These are phyloP conservation scores for Drosophila murphyi DNA, from an alignment of 1,140 invertebrate genomes.

Conservation along the genomic window DNA sequence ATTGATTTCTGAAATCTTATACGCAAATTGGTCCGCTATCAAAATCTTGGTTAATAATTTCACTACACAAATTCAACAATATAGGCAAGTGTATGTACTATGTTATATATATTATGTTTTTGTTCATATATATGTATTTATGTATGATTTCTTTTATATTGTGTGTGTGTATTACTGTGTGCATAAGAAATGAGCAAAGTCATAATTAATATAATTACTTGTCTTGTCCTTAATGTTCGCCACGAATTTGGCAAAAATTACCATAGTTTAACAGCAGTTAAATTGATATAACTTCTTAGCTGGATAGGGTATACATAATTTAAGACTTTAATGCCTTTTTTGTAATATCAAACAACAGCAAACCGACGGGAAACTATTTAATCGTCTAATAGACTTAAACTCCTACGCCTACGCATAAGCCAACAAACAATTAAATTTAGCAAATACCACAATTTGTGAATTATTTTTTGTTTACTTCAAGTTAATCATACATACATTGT, in stretches of 20 bases:
- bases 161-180: slow-evolving; percentile 25
- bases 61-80: slow-evolving; percentile 81
- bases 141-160: slow-evolving; percentile 32
- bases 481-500: slow-evolving; percentile 39
- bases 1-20: slow-evolving; percentile 82
- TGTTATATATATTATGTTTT: slow-evolving; percentile 41
- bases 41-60: slow-evolving; percentile 81
- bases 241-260: slow-evolving; percentile 30
- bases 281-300: slow-evolving; percentile 36
- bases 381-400: slow-evolving; percentile 35
- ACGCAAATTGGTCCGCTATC: slow-evolving; percentile 83
- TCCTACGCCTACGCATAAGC: slow-evolving; percentile 57
- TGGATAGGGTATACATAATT: slow-evolving; percentile 47
- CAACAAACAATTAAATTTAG: slow-evolving; percentile 42
- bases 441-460: slow-evolving; percentile 53
- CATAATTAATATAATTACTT: slow-evolving; percentile 65
- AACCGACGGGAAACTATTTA: slow-evolving; percentile 63
- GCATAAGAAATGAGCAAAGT: slow-evolving; percentile 61
- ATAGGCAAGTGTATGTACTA: slow-evolving; percentile 55
- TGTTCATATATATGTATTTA: slow-evolving; percentile 22
- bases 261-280: slow-evolving; percentile 47
- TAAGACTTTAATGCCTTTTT: slow-evolving; percentile 64
- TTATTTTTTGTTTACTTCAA: slow-evolving; percentile 23
- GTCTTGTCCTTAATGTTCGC: slow-evolving; percentile 7
- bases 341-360: slow-evolving; percentile 75